Percentiles rank a stretch among this genome's conserved stretches.
Evolutionary conservation across 2,113 vertebrate species (phyloP).

Genomic region (Thryonomys swinderianus): DNA sequence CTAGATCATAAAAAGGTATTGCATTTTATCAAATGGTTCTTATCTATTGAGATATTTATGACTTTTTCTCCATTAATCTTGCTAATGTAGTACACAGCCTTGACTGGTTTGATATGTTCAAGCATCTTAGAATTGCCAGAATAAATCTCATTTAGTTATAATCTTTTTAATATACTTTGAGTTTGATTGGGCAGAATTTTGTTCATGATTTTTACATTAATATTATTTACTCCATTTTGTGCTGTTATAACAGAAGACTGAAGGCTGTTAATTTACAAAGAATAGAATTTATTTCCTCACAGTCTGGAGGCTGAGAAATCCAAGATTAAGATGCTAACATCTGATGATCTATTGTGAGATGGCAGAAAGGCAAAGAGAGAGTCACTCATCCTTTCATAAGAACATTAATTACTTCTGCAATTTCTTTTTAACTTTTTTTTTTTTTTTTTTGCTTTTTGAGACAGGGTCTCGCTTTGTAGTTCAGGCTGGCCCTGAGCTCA

Average conservation of each 20-base stretch:
- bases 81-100: neutral
- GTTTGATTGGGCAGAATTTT: slow-evolving; percentile 17
- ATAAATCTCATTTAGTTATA: neutral
- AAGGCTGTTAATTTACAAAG: neutral
- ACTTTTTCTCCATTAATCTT: neutral
- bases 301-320: neutral
- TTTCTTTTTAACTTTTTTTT: too few relatives aligned
- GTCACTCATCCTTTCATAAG: neutral
- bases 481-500: too few relatives aligned
- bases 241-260: neutral
- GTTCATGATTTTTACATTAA: neutral
- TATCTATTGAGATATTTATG: neutral
- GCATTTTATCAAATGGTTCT: neutral
- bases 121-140: neutral
- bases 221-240: neutral
- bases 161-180: slow-evolving; percentile 44
- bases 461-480: too few relatives aligned
- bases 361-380: neutral
- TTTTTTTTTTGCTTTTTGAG: too few relatives aligned
- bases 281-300: neutral
- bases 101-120: neutral
- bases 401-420: neutral
- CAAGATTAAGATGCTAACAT: neutral
- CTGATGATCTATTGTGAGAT: neutral
- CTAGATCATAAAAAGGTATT: neutral